Evolutionary conservation across 2,113 vertebrate species (phyloP), one percentile per base, ranked within the genome.

Genomic region (Empidonax alnorum): DNA sequence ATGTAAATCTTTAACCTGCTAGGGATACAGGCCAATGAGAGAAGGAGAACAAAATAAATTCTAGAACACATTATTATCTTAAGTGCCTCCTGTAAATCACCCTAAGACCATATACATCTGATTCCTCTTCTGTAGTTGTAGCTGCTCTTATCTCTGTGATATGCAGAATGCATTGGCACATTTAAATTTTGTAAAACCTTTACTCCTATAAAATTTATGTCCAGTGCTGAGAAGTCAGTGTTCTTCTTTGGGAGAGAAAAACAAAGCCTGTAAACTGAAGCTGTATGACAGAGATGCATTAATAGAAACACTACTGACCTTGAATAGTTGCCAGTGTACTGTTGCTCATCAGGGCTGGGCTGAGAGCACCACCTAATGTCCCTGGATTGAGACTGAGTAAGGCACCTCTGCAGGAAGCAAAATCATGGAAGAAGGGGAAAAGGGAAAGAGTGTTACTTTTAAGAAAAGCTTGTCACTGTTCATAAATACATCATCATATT

Each of bases 321-420:
- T 99, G 99, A 97, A 99, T 99, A 83, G 99, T 99, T 96, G 99
- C 99, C 98, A 99, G 98, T 79, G 99, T 99, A 97, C 98, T 99
- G 98, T 99, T 99, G 97, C 99, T 99, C 99, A 99, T 99, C 96
- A 99, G 98, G 96, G 99, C 99, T 2, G 99, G 99, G 97, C 98
- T 99, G 96, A 99, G 98, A 31, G 99, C 99, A 87, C 99, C 97
- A 87, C 99, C 98, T 88, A 99, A 98, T 63, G 98, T 98, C 90
- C 99, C 98, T 81, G 99, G 99, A 95, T 98, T 98, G 97, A 99
- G 98, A 95, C 99, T 99, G 93, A 99, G 98, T 98, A 99, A 98
- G 98, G 99, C 99, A 92, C 99, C 99, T 97, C 99, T 99, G 98
- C 41, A 97, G 95, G 68, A 77, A 95, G 31, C 73, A 95, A 94